A percentile compares a stretch with the other conserved stretches of the same genome.
phyloP scores from a whole-genome alignment of 2,797 vertebrate species.

The Lepidocolaptes lacrymiger region DNA sequence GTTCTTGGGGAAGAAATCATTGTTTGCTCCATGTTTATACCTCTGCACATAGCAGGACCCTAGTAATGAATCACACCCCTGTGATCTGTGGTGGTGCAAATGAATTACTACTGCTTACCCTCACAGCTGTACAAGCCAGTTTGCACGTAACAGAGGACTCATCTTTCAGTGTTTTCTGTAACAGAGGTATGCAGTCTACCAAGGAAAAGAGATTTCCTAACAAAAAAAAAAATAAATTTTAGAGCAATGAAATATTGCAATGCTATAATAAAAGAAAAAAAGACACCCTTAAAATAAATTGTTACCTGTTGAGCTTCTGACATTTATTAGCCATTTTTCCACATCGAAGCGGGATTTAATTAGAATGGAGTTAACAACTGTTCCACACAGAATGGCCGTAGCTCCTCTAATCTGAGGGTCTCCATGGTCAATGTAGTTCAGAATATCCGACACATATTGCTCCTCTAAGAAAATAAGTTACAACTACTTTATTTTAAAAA shows the following conservation, averaged over 20 bases:
- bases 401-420: slow-evolving; percentile 96
- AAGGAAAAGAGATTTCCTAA: slow-evolving; percentile 89
- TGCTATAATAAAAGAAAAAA: background rate
- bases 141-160: slow-evolving; percentile 97
- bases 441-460: slow-evolving; percentile 90
- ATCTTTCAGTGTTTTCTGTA: slow-evolving; percentile 89
- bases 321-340: slow-evolving; percentile 85
- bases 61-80: background rate
- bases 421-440: slow-evolving; percentile 89
- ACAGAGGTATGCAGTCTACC: slow-evolving; percentile 88
- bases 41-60: background rate
- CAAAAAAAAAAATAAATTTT: background rate
- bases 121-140: slow-evolving; percentile 92
- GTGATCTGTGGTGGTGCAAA: background rate
- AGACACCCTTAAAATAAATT: background rate
- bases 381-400: slow-evolving; percentile 91
- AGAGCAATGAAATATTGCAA: background rate
- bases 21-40: background rate
- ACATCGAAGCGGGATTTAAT: slow-evolving; percentile 90
- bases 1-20: background rate
- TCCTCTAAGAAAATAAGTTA: slow-evolving; percentile 83
- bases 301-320: slow-evolving; percentile 82
- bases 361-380: slow-evolving; percentile 88
- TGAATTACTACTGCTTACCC: slow-evolving; percentile 80
- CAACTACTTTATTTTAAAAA: slow-evolving; percentile 56